phyloP scores from a whole-genome alignment of 2,888 invertebrate species.

The Liodrosophila aerea region DNA sequence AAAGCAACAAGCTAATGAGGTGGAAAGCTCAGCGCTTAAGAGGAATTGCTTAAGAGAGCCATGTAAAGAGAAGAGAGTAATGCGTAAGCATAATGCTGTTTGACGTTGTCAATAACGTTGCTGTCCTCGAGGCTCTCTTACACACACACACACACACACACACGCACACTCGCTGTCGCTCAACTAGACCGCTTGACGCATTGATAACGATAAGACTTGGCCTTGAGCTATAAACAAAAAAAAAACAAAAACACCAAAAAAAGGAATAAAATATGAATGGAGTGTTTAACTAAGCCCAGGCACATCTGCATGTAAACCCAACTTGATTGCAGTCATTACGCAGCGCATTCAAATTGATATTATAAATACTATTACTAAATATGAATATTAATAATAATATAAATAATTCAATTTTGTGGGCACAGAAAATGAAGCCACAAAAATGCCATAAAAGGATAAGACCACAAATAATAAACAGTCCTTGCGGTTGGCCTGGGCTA shows the following conservation, averaged over 20 bases:
- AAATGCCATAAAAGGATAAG: constrained; percentile 56
- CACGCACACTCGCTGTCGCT: neutral
- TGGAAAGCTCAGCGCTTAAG: no score
- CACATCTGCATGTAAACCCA: constrained; percentile 38
- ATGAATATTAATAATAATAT: constrained; percentile 33
- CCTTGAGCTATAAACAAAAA: constrained; percentile 25
- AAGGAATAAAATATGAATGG: neutral
- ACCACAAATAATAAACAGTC: constrained; percentile 51
- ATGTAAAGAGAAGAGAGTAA: no score
- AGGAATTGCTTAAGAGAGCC: neutral
- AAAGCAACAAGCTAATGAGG: no score
- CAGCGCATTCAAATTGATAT: constrained; percentile 40
- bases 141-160: neutral
- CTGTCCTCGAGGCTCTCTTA: constrained; percentile 8
- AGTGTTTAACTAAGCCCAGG: constrained; percentile 5
- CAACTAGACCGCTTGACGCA: constrained; percentile 37
- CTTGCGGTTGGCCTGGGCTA: constrained; percentile 21
- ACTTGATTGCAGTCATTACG: constrained; percentile 63
- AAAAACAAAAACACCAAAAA: neutral
- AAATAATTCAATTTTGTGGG: constrained; percentile 50
- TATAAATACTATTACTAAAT: constrained; percentile 48
- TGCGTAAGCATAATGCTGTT: no score
- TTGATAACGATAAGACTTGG: constrained; percentile 63
- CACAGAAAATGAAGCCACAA: constrained; percentile 42
- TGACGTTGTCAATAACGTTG: no score